Percentiles rank a stretch among this genome's conserved stretches.
Evolutionary conservation across 2,113 vertebrate genomes (phyloP).

Genomic region (Accipiter cooperii): DNA sequence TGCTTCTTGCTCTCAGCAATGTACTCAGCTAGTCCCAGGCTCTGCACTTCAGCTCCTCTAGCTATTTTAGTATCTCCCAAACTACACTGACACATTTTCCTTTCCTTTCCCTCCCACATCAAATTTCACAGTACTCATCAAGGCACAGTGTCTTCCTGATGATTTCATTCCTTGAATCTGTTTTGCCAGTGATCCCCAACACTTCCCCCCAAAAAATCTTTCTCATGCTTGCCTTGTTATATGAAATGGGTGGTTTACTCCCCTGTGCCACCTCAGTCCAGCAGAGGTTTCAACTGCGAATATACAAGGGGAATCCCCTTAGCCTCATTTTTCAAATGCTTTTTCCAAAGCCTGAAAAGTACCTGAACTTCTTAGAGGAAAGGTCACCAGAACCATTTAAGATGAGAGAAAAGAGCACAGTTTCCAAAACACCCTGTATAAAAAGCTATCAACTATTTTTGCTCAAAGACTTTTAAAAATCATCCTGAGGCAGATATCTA

Average conservation of each 20-base stretch:
- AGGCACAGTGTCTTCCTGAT: not conserved
- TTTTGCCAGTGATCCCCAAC: not conserved
- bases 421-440: not conserved
- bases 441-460: not conserved
- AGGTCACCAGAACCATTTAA: not conserved
- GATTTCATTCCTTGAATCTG: not conserved
- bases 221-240: not conserved
- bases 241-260: not conserved
- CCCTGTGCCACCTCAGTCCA: not conserved
- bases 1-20: not conserved
- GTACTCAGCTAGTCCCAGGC: not conserved
- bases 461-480: not conserved
- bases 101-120: not conserved
- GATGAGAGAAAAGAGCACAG: not conserved
- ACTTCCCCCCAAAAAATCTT: not conserved
- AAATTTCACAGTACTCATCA: not conserved
- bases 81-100: constrained; percentile 2
- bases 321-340: not conserved
- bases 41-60: not conserved
- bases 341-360: not conserved
- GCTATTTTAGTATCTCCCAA: constrained; percentile 21
- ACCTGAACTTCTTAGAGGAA: not conserved
- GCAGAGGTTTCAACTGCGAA: not conserved
- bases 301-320: not conserved
- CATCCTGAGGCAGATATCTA: not conserved